phyloP scores from a whole-genome alignment of 1,140 invertebrate species.

The Metaphire vulgaris region DNA sequence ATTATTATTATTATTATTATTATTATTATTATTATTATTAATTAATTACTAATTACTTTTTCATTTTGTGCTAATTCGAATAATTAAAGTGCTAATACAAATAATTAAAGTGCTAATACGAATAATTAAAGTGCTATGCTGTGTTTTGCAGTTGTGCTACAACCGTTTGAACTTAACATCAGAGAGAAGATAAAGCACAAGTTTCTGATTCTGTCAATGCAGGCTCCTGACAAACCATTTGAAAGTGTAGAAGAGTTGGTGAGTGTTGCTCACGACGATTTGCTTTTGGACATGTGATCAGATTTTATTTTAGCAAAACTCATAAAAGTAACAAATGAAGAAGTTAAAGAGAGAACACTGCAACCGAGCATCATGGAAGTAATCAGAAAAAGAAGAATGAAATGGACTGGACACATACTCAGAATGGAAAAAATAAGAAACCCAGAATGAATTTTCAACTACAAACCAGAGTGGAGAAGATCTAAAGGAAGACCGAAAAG shows the following conservation, averaged over 20 bases:
- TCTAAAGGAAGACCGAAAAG: no score
- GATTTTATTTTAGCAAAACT: neutral
- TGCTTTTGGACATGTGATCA: neutral
- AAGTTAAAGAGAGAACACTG: neutral
- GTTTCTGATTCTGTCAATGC: conserved; percentile 18
- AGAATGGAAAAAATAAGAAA: no score
- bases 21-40: no score
- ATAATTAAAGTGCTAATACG: no score
- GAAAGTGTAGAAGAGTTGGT: conserved; percentile 11
- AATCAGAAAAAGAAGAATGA: neutral
- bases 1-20: no score
- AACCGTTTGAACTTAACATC: conserved; percentile 8
- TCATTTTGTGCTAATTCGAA: no score
- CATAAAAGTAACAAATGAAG: neutral
- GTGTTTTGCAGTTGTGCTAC: conserved; percentile 18
- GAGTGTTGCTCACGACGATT: neutral
- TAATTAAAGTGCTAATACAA: no score
- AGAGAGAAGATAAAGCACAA: conserved; percentile 21
- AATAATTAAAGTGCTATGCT: no score
- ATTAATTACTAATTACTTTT: no score
- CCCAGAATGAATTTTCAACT: no score
- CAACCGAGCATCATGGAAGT: no score
- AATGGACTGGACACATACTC: neutral
- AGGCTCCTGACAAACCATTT: neutral
- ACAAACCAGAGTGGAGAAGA: no score